These are phyloP conservation scores for Notarius lentiginosus DNA, from an alignment of 2,113 vertebrate species.

Conservation along the genomic window DNA sequence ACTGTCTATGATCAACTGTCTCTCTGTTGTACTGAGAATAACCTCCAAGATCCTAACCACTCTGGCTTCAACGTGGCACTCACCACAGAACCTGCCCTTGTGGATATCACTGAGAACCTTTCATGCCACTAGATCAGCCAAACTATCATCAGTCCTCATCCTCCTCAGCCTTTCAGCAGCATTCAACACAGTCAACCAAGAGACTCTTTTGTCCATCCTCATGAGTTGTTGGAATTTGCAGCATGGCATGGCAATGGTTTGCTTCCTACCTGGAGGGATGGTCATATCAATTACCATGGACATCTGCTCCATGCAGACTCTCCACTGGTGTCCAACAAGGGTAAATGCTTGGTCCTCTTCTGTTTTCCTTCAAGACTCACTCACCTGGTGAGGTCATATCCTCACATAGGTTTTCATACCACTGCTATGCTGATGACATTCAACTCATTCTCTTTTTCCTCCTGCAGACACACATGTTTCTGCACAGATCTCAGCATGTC, in stretches of 20 bases:
- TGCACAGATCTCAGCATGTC: no score
- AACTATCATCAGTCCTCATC: neutral
- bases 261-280: neutral
- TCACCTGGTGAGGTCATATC: neutral
- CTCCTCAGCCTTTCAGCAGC: neutral
- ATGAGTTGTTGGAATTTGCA: neutral
- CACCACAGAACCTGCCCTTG: neutral
- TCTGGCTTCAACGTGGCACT: neutral
- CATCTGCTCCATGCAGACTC: neutral
- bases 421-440: neutral
- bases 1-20: no score
- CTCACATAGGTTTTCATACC: neutral
- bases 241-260: neutral
- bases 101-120: neutral
- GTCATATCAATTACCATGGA: neutral
- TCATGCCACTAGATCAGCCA: neutral
- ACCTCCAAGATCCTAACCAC: neutral
- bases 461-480: no score
- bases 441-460: no score
- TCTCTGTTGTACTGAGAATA: neutral
- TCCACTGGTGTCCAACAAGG: neutral
- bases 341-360: neutral
- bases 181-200: neutral
- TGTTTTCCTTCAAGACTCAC: neutral
- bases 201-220: neutral